phyloP scores from a whole-genome alignment of 2,797 vertebrate genomes.

The Ptychadena robeensis region DNA sequence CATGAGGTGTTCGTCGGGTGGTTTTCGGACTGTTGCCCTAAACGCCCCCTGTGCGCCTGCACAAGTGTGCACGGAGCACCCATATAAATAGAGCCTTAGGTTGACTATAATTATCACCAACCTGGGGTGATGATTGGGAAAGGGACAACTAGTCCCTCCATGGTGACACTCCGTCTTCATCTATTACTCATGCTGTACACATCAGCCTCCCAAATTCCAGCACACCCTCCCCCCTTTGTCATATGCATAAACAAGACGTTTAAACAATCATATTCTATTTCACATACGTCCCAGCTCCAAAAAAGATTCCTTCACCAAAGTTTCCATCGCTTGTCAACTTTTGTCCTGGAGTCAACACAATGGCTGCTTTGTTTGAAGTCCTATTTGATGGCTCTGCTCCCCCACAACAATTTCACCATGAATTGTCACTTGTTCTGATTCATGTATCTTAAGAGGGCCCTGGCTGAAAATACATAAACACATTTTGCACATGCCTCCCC shows the following conservation, averaged over 20 bases:
- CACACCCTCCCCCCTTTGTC: slow-evolving; percentile 7
- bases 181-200: neutral
- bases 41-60: too few relatives aligned
- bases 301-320: slow-evolving; percentile 11
- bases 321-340: slow-evolving; percentile 56
- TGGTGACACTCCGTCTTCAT: neutral
- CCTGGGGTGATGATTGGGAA: too few relatives aligned
- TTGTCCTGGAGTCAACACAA: slow-evolving; percentile 46
- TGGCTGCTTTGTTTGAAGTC: slow-evolving; percentile 37
- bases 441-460: slow-evolving; percentile 5
- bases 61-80: too few relatives aligned
- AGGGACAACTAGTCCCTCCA: neutral
- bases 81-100: too few relatives aligned
- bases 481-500: slow-evolving; percentile 14
- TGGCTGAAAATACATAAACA: slow-evolving; percentile 34
- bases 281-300: neutral
- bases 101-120: too few relatives aligned
- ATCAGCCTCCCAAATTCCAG: too few relatives aligned
- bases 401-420: slow-evolving; percentile 45
- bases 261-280: slow-evolving; percentile 8
- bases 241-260: slow-evolving; percentile 32
- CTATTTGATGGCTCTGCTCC: slow-evolving; percentile 50
- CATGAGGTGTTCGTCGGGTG: too few relatives aligned
- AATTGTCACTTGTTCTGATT: slow-evolving; percentile 56
- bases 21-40: too few relatives aligned